Evolutionary conservation across 2,888 invertebrate genomes (phyloP).

Genomic region (Ischnura elegans): DNA sequence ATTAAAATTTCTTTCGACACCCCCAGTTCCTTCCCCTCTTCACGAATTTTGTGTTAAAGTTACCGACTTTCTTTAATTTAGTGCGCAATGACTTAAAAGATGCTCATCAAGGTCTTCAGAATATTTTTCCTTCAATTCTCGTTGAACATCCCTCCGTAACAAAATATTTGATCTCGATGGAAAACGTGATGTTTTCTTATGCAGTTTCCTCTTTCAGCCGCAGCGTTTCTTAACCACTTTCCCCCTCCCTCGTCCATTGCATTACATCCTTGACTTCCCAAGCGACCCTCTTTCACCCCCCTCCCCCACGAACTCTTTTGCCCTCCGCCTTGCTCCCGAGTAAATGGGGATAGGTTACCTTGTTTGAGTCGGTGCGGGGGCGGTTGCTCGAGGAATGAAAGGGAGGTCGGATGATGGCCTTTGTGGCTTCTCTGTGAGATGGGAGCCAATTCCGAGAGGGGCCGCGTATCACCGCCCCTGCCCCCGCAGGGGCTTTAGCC

Average conservation of each 20-base stretch:
- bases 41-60: too few relatives aligned
- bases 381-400: neutral
- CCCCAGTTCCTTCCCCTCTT: too few relatives aligned
- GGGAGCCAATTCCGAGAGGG: slow-evolving; percentile 28
- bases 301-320: neutral
- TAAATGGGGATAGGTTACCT: slow-evolving; percentile 45
- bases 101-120: too few relatives aligned
- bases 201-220: neutral
- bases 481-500: neutral
- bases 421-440: neutral
- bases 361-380: slow-evolving; percentile 30
- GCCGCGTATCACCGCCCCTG: neutral
- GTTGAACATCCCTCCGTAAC: too few relatives aligned
- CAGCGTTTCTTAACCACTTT: neutral
- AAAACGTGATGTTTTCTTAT: too few relatives aligned
- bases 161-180: too few relatives aligned
- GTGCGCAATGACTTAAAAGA: too few relatives aligned
- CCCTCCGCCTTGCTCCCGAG: neutral
- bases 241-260: neutral
- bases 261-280: neutral
- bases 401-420: neutral
- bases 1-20: too few relatives aligned
- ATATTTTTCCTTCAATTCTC: too few relatives aligned
- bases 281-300: neutral
- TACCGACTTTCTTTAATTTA: too few relatives aligned